Percentiles rank a stretch among this genome's conserved stretches.
These are phyloP conservation scores for Todus mexicanus DNA, from an alignment of 2,797 vertebrate species.

Conservation along the genomic window DNA sequence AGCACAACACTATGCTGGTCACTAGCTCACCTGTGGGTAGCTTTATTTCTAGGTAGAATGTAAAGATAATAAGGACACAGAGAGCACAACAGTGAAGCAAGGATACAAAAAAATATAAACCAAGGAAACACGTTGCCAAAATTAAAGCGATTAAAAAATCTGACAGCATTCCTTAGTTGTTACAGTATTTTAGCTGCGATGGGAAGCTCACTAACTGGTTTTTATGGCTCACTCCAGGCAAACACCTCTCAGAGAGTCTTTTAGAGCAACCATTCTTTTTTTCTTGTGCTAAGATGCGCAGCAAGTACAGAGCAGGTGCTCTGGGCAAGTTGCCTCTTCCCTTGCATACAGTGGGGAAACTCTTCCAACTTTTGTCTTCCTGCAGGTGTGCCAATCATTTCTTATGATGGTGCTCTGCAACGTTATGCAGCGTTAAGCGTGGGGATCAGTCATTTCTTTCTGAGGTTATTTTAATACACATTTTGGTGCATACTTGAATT, in stretches of 20 bases:
- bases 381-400: not conserved
- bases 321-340: not conserved
- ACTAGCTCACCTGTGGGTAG: not conserved
- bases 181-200: not conserved
- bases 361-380: not conserved
- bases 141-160: not conserved
- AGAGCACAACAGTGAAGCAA: not conserved
- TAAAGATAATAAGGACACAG: not conserved
- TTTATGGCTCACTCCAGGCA: not conserved
- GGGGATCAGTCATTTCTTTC: not conserved
- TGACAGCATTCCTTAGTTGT: not conserved
- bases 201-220: not conserved
- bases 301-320: not conserved
- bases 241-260: not conserved
- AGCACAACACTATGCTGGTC: not conserved
- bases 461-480: not conserved
- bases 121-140: not conserved
- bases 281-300: not conserved
- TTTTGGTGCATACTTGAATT: not conserved
- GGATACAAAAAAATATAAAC: not conserved
- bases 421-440: not conserved
- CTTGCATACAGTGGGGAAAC: not conserved
- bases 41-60: not conserved
- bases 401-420: not conserved
- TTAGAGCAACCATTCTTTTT: not conserved